A percentile compares a stretch with the other conserved stretches of the same genome.
Conservation (phyloP, 2,888 invertebrate species). For the Drosophila robusta region DNA sequence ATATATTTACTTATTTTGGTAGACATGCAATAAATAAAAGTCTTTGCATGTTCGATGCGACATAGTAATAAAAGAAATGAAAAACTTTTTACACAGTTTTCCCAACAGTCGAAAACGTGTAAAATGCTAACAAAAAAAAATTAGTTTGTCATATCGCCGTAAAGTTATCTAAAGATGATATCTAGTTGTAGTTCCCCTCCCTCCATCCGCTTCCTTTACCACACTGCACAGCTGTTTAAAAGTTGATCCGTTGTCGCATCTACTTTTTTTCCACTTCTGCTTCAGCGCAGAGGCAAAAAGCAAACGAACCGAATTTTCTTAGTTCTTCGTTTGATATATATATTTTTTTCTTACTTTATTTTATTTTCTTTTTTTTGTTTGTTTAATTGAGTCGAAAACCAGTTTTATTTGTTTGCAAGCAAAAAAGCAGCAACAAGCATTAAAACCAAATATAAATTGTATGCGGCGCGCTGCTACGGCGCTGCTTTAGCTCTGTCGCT, state of each 20-base stretch:
- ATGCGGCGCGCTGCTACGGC: slow-evolving; percentile 38
- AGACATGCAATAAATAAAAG: slow-evolving; percentile 1
- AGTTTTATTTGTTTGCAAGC: slow-evolving; percentile 75
- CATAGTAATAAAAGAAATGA: not conserved
- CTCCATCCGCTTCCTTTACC: not conserved
- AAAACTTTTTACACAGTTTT: no score
- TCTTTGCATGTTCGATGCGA: not conserved
- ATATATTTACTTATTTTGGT: no score
- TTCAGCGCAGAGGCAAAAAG: slow-evolving; percentile 1
- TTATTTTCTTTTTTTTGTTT: slow-evolving; percentile 41
- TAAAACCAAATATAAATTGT: slow-evolving; percentile 76
- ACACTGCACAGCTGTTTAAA: slow-evolving; percentile 40
- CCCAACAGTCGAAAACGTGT: no score
- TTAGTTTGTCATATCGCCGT: no score
- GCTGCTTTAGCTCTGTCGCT: slow-evolving; percentile 23
- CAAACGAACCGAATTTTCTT: slow-evolving; percentile 25
- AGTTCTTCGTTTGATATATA: slow-evolving; percentile 41
- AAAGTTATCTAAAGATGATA: no score
- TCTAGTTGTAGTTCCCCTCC: no score
- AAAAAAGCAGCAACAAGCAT: slow-evolving; percentile 65
- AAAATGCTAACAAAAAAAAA: no score
- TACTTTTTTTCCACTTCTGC: slow-evolving; percentile 23
- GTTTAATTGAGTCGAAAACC: slow-evolving; percentile 76
- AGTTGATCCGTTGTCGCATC: slow-evolving; percentile 36
- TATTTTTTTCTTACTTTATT: slow-evolving; percentile 13